Conservation (phyloP, 2,113 vertebrate genomes). For the Zingel zingel region DNA sequence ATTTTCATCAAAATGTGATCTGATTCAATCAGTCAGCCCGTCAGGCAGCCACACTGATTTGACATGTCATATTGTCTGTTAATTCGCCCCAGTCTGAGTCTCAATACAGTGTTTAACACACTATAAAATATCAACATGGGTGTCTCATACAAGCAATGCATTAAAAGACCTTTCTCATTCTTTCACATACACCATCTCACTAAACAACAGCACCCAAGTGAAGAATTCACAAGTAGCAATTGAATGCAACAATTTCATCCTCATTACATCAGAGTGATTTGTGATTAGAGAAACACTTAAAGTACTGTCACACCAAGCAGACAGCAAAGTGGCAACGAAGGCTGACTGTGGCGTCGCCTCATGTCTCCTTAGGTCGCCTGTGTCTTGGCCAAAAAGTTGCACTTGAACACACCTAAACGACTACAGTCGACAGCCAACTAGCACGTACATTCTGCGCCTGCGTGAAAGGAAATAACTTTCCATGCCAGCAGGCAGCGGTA, state of each 20-base stretch:
- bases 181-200: background rate
- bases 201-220: constrained; percentile 19
- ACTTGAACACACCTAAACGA: too few relatives aligned
- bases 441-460: too few relatives aligned
- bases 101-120: constrained; percentile 22
- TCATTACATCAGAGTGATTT: constrained; percentile 51
- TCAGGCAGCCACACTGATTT: constrained; percentile 39
- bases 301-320: too few relatives aligned
- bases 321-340: too few relatives aligned
- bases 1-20: constrained; percentile 45
- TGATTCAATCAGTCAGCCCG: constrained; percentile 60
- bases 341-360: too few relatives aligned
- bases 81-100: constrained; percentile 47
- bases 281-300: constrained; percentile 45
- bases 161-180: background rate
- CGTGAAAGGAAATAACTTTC: too few relatives aligned
- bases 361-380: too few relatives aligned
- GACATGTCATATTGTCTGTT: constrained; percentile 56
- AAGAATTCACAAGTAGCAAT: constrained; percentile 18
- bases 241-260: constrained; percentile 34
- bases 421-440: too few relatives aligned
- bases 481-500: too few relatives aligned
- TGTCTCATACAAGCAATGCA: constrained; percentile 24
- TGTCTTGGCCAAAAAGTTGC: too few relatives aligned
- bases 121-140: constrained; percentile 32